Base-by-base conservation (phyloP, 2,797 vertebrate genomes). In the Gallirallus australis region DNA sequence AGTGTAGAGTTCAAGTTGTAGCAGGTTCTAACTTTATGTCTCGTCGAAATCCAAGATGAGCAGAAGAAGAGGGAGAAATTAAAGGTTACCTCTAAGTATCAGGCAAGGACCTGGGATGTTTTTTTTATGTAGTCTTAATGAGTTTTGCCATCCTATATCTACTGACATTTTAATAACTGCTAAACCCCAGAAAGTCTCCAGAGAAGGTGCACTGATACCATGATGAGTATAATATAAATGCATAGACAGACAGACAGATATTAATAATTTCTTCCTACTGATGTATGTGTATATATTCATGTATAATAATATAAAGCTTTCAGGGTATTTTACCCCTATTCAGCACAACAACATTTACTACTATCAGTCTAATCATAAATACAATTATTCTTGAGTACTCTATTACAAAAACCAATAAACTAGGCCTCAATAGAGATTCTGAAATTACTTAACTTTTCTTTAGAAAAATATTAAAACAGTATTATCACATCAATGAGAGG, bases 401-500 rank as follows among this genome's bases (percentile, higher is more conserved):
- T 97, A 96, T 98, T 98, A 98, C 97, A 97, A 98, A 98, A 98
- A 97, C 97, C 98, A 98, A 98, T 98, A 98, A 98, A 98, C 93
- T 89, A 63, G 96, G 96, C 97, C 97, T 98, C 98, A 95, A 98
- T 91, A 98, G 97, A 98, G 98, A 98, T 96, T 97, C 97, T 97
- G 96, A 98, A 98, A 98, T 98, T 97, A 98, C 98, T 98, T 98
- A 98, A 98, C 97, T 98, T 98, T 98, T 98, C 98, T 97, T 97
- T 97, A 97, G 98, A 97, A 98, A 98, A 98, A 98, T 98, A 98
- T 98, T 98, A 98, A 98, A 98, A 98, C 97, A 97, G 98, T 97
- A 98, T 98, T 98, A 98, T 98, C 97, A 97, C 98, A 98, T 98
- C 98, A 98, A 98, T 98, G 98, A 98, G 97, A 97, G 96, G 97